A percentile compares a stretch with the other conserved stretches of the same genome.
These are phyloP conservation scores for Hirtodrosophila cameraria DNA, from an alignment of 2,888 invertebrate genomes.

Conservation along the genomic window DNA sequence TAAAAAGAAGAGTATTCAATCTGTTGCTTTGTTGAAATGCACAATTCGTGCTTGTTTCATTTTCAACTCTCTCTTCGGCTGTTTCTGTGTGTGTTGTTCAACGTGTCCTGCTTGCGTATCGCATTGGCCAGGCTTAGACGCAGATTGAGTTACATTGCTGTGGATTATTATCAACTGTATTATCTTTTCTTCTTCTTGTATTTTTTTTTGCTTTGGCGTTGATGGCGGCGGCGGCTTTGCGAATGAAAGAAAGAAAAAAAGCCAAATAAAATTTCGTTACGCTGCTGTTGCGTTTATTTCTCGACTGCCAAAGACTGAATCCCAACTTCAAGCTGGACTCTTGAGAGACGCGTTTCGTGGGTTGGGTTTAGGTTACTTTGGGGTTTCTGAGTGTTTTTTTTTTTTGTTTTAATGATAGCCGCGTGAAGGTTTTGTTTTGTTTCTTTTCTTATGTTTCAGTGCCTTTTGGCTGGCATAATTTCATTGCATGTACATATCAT, in stretches of 20 bases:
- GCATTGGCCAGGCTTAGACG: constrained; percentile 67
- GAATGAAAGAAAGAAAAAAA: constrained; percentile 35
- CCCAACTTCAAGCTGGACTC: constrained; percentile 19
- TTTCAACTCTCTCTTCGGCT: constrained; percentile 15
- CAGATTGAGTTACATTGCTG: constrained; percentile 80
- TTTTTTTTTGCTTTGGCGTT: constrained; percentile 26
- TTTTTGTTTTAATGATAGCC: constrained; percentile 68
- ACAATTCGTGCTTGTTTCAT: constrained; percentile 17
- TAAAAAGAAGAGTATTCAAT: constrained; percentile 31
- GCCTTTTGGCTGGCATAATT: constrained; percentile 60
- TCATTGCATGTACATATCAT: constrained; percentile 53
- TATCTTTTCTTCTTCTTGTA: constrained; percentile 55
- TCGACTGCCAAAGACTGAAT: constrained; percentile 18
- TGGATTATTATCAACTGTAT: constrained; percentile 80
- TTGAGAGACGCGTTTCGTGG: constrained; percentile 28
- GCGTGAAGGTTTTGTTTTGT: constrained; percentile 35
- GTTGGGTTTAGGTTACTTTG: constrained; percentile 41
- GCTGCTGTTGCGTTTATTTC: constrained; percentile 65
- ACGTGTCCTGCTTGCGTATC: constrained; percentile 67
- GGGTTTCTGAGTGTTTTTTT: constrained; percentile 49
- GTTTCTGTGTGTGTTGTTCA: constrained; percentile 34
- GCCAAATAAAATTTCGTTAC: constrained; percentile 79
- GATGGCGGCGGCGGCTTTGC: constrained; percentile 36
- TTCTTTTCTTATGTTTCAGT: constrained; percentile 27
- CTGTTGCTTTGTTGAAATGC: background rate